These are phyloP conservation scores for Sarcophaga caerulescens DNA, from an alignment of 2,888 invertebrate genomes.

Conservation along the genomic window DNA sequence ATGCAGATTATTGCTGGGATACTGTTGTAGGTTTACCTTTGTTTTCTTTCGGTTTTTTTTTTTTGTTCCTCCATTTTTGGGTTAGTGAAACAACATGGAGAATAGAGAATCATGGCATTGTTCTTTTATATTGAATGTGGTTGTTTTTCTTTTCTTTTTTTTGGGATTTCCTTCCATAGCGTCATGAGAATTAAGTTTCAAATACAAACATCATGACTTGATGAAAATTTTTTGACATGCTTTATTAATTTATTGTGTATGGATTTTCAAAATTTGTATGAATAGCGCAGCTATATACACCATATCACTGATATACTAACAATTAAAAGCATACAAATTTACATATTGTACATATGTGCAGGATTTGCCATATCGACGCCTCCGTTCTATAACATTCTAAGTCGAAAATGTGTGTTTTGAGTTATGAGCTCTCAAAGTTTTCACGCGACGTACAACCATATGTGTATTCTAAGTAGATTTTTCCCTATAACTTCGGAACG, in stretches of 20 bases:
- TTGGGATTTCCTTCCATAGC: neutral
- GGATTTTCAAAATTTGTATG: slow-evolving; percentile 1
- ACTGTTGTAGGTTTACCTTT: too few relatives aligned
- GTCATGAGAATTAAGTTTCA: neutral
- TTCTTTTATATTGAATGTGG: neutral
- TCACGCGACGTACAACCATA: too few relatives aligned
- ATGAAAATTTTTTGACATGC: slow-evolving; percentile 61
- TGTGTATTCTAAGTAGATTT: too few relatives aligned
- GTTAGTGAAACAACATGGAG: too few relatives aligned
- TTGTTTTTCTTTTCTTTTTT: neutral
- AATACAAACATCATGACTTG: slow-evolving; percentile 51
- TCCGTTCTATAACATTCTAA: too few relatives aligned
- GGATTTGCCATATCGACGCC: neutral
- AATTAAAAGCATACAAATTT: neutral
- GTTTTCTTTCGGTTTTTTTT: too few relatives aligned
- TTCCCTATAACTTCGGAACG: too few relatives aligned
- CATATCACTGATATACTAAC: neutral
- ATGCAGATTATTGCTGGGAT: too few relatives aligned
- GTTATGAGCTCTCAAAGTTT: too few relatives aligned
- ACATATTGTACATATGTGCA: neutral
- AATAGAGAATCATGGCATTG: too few relatives aligned
- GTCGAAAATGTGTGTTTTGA: too few relatives aligned
- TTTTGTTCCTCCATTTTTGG: too few relatives aligned
- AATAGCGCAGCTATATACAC: neutral
- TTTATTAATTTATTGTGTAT: slow-evolving; percentile 65